Evolutionary conservation across 2,888 invertebrate genomes (phyloP).

Genomic region (Drosophila pseudotalamancana): DNA sequence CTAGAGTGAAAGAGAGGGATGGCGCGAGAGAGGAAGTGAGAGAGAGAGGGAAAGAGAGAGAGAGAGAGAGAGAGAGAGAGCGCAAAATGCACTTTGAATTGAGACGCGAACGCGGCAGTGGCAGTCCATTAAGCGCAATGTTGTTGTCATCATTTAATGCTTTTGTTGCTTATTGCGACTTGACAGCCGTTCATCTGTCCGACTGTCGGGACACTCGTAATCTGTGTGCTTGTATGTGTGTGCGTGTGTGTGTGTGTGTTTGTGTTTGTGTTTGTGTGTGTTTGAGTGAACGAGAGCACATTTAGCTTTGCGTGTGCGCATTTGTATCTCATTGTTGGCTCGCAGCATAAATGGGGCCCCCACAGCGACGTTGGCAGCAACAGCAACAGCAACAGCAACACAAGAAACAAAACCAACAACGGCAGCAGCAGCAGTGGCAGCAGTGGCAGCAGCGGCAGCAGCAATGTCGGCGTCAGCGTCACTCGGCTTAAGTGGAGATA

Average conservation of each 20-base stretch:
- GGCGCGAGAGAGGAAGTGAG: slow-evolving; percentile 1
- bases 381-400: slow-evolving; percentile 22
- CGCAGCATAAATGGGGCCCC: slow-evolving; percentile 69
- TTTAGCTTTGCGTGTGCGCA: slow-evolving; percentile 75
- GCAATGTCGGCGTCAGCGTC: slow-evolving; percentile 34
- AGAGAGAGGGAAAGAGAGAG: slow-evolving; percentile 3
- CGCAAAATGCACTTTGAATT: slow-evolving; percentile 69
- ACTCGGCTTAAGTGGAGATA: slow-evolving; percentile 75
- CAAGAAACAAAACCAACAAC: slow-evolving; percentile 21
- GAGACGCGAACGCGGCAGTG: slow-evolving; percentile 69
- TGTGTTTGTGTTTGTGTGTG: slow-evolving; percentile 8
- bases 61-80: slow-evolving; percentile 5
- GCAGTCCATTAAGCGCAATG: slow-evolving; percentile 80
- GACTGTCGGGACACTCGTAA: slow-evolving; percentile 20
- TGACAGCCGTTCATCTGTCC: slow-evolving; percentile 56
- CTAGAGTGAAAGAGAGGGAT: slow-evolving; percentile 4
- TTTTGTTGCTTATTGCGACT: slow-evolving; percentile 71
- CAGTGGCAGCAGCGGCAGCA: slow-evolving; percentile 9
- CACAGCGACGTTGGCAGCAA: slow-evolving; percentile 56
- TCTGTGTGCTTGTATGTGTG: neutral
- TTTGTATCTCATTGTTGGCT: slow-evolving; percentile 66
- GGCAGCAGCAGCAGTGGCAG: slow-evolving; percentile 6
- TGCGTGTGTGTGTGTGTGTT: slow-evolving; percentile 7
- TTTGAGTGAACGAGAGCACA: slow-evolving; percentile 65
- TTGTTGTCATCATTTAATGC: slow-evolving; percentile 81